Evolutionary conservation across 2,888 invertebrate genomes (phyloP), one percentile per base, ranked within the genome.

Genomic region (Oscheius sp.): DNA sequence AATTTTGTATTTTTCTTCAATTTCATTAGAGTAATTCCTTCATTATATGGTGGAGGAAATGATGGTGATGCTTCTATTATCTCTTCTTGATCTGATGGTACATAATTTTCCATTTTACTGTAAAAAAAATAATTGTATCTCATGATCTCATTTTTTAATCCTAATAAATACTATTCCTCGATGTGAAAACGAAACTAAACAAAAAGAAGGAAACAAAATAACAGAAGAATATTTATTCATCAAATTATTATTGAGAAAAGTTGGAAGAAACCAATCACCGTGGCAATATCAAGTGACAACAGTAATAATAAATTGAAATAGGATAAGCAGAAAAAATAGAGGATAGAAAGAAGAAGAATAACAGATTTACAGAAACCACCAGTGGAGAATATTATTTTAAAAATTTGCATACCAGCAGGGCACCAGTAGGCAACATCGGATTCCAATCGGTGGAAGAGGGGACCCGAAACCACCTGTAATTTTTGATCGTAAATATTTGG

Each of bases 1-100:
- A 75, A 75, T 49, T 72, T 75, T 12, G 75, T 75, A 25, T 72
- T 72, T 35, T 68, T 72, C 43, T 72, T 75, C 18, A 75, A 27
- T 18, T 66, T 72, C 66, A 75, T 75, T 13, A 63, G 29, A 23
- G 18, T 16, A 25, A 72, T 68, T 2, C 56, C 63, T 43, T 63
- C 58, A 45, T 21, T 56, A 25, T 29, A 72, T 21, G 61, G 52
- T 6, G 27, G 2, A 13, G 75, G 75, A 35, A 73, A 75, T 13
- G 55, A n/a, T 1, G 73, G 73, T 13, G 23, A 25, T 16, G 73
- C 68, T 21, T 68, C 58, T 25, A 69, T 69, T 41, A 27, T 13
- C 29, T 73, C 68, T 23, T 73, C 68, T 43, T 69, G 29, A 41
- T 69, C 68, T 16, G 73, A 73, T 46, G 59, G 61, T 2, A 73